Base-by-base conservation (phyloP, 2,888 invertebrate species). In the Alitta virens region DNA sequence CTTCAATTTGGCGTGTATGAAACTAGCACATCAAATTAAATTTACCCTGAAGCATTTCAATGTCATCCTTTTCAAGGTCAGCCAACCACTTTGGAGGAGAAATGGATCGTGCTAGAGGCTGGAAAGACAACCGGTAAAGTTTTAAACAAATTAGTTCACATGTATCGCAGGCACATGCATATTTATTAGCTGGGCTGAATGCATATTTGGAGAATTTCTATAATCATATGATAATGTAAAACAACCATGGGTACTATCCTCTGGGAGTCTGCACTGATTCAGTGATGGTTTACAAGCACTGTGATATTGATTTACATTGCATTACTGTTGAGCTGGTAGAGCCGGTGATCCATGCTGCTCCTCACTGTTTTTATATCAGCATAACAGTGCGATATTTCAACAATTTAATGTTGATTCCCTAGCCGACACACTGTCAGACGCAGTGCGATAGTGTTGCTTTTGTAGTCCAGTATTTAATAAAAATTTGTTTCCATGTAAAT, bases 21-120 rank as follows among this genome's bases (percentile, higher is more conserved):
- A n/a, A n/a, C n/a, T n/a, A n/a, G n/a, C n/a, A n/a, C n/a, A n/a
- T n/a, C n/a, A n/a, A n/a, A n/a, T n/a, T n/a, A 33, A 33, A 7
- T 21, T 57, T 66, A 82, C 83, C 83, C 74, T 83, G 82, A 49
- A 83, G 69, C 60, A 83, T 74, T 61, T 81, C 78, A 38, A 82
- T 75, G 64, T 83, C 83, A 68, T 83, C 82, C 65, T 81, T 78
- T 67, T 82, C 82, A 33, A 83, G 70, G 43, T 82, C 82, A 60
- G 75, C 74, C 62, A 78, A 66, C 79, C 79, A 82, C 68, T 81
- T 79, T 18, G 79, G 72, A 56, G 61, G 68, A 25, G 65, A 58
- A 5, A 57, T 27, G 16, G 63, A 66, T 57, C 25, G 60, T 18
- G 65, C 23, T 5, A 54, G 26, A 23, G 65, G 58, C 65, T 65